phyloP scores from a whole-genome alignment of 2,797 vertebrate genomes.

The Erpetoichthys calabaricus region DNA sequence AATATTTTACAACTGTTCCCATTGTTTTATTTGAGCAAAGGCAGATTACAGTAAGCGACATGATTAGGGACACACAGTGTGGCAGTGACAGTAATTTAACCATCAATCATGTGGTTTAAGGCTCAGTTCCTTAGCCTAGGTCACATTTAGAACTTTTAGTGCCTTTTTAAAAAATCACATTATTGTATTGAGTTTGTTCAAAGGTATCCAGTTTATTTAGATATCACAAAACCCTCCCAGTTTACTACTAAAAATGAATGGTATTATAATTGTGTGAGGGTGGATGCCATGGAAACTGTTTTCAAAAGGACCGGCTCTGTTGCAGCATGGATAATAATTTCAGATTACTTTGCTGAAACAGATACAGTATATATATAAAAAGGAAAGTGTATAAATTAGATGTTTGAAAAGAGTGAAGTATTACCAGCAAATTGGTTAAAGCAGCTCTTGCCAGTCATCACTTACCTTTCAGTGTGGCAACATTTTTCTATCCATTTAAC shows the following conservation, averaged over 20 bases:
- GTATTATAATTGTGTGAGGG: background rate
- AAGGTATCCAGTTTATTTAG: no score
- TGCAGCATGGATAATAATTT: constrained; percentile 14
- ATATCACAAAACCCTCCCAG: no score
- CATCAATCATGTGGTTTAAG: no score
- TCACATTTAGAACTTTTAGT: no score
- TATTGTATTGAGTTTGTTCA: no score
- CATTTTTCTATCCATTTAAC: constrained; percentile 13
- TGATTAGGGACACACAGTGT: no score
- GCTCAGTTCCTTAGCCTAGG: no score
- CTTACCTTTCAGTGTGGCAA: constrained; percentile 2
- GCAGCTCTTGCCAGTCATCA: constrained; percentile 7
- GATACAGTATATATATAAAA: background rate
- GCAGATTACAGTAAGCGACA: no score
- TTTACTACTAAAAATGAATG: background rate
- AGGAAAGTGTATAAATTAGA: constrained; percentile 20
- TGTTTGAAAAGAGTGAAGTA: constrained; percentile 25
- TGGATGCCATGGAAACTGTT: background rate
- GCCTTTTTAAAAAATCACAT: no score
- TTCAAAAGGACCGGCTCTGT: background rate
- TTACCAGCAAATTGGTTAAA: constrained; percentile 13
- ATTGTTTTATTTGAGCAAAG: no score
- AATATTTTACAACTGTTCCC: no score
- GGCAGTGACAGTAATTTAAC: no score
- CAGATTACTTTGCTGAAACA: constrained; percentile 11